Evolutionary conservation across 2,113 vertebrate genomes (phyloP), one percentile per base, ranked within the genome.

Genomic region (Setophaga kirtlandii): DNA sequence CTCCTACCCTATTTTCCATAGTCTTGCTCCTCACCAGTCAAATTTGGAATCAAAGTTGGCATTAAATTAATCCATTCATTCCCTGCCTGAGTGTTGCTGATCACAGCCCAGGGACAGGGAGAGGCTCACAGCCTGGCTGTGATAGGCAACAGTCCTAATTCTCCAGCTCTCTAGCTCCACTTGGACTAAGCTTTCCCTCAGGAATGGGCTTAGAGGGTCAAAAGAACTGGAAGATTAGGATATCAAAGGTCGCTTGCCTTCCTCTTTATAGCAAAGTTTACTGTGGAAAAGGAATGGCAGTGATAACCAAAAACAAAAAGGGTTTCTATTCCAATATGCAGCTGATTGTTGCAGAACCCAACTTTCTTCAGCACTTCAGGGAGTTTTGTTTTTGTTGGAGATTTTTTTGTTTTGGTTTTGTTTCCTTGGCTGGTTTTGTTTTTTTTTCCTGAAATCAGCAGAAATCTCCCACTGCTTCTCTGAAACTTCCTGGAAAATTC

Each of bases 101-200:
- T 21, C 55, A 27, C 31, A 25, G 56, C 15, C 55, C 0, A 0
- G 37, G 21, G 21, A 59, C 47, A 75, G 65, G 58, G 35, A 67
- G 67, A 28, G 25, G 44, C 55, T 73, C 0, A 0, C 15, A 64
- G 59, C 31, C 68, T 21, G 2, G 1, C 30, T 19, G 11, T 21
- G 33, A 65, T 7, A 28, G 56, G n/a, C 2, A 0, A 19, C 80
- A 69, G 22, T 47, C 25, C 79, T 69, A 62, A 58, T 49, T 52
- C 35, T 77, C 52, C 70, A 33, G 30, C 35, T 56, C 27, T 68
- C 44, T 42, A 75, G 18, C 23, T 92, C 56, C 8, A 2, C 6
- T 7, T 11, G 3, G 33, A 49, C 20, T 30, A 64, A 83, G 19
- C 30, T 75, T 59, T 82, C 63, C 58, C 23, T 81, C 1, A 3